phyloP scores from a whole-genome alignment of 2,888 invertebrate species.

The Schizaphis graminum region DNA sequence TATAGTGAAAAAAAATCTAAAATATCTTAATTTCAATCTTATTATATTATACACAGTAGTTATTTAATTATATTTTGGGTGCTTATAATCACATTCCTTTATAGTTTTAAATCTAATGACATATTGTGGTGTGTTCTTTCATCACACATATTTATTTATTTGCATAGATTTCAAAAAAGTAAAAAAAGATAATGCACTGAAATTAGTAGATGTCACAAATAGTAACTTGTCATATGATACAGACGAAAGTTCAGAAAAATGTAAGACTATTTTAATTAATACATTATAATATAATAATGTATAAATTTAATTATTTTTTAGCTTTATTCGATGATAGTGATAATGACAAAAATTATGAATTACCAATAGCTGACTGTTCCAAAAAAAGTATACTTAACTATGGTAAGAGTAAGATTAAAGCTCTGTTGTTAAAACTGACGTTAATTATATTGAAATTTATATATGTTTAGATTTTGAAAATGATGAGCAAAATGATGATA shows the following conservation, averaged over 20 bases:
- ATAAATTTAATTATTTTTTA: not conserved
- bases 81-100: no score
- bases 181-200: not conserved
- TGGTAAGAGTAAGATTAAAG: not conserved
- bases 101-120: fast-evolving
- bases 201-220: not conserved
- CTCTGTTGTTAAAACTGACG: not conserved
- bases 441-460: not conserved
- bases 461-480: not conserved
- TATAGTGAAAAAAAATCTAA: no score
- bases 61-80: not conserved
- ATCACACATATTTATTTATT: not conserved
- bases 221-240: not conserved
- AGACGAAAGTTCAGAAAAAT: not conserved
- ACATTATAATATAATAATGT: not conserved
- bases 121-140: not conserved
- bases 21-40: no score
- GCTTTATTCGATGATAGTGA: not conserved
- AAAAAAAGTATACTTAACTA: not conserved
- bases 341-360: not conserved
- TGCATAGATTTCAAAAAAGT: not conserved
- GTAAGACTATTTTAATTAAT: not conserved
- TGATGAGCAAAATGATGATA: not conserved
- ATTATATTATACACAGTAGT: no score
- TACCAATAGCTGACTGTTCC: not conserved